phyloP scores from a whole-genome alignment of 2,888 invertebrate species.

The Globia sparganii region DNA sequence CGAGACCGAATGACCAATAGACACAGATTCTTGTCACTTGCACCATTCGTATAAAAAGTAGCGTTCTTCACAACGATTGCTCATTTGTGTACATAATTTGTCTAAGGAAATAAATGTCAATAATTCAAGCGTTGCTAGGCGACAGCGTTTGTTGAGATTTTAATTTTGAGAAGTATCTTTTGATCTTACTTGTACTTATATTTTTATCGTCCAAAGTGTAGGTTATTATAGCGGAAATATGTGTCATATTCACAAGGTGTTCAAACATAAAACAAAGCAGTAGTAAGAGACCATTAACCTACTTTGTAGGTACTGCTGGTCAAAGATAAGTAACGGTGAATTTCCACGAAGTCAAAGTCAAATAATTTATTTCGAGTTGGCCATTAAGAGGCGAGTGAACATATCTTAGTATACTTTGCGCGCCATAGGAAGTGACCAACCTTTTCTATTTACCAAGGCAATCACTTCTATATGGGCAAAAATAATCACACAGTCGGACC shows the following conservation, averaged over 20 bases:
- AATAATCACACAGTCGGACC: background rate
- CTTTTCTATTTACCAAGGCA: background rate
- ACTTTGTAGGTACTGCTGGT: background rate
- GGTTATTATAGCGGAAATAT: background rate
- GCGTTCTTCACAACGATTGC: conserved; percentile 73
- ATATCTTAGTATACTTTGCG: background rate
- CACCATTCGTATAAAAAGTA: conserved; percentile 55
- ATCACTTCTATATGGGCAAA: background rate
- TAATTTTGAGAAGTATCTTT: conserved; percentile 54
- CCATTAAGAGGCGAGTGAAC: background rate
- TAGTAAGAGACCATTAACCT: conserved; percentile 2
- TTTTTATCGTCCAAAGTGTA: conserved; percentile 7
- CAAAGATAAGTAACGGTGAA: background rate
- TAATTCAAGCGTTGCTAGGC: conserved; percentile 60
- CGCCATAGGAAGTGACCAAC: no score
- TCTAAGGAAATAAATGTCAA: conserved; percentile 72
- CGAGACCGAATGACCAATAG: background rate
- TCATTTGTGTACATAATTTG: conserved; percentile 77
- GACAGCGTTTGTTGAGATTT: conserved; percentile 54
- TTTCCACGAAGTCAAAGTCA: background rate
- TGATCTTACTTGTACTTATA: conserved; percentile 31
- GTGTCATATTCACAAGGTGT: background rate
- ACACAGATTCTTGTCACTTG: conserved; percentile 53
- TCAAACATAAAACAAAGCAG: background rate
- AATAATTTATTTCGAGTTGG: background rate